A percentile compares a stretch with the other conserved stretches of the same genome.
These are phyloP conservation scores for Macropis europaea DNA, from an alignment of 2,888 invertebrate species.

Conservation along the genomic window DNA sequence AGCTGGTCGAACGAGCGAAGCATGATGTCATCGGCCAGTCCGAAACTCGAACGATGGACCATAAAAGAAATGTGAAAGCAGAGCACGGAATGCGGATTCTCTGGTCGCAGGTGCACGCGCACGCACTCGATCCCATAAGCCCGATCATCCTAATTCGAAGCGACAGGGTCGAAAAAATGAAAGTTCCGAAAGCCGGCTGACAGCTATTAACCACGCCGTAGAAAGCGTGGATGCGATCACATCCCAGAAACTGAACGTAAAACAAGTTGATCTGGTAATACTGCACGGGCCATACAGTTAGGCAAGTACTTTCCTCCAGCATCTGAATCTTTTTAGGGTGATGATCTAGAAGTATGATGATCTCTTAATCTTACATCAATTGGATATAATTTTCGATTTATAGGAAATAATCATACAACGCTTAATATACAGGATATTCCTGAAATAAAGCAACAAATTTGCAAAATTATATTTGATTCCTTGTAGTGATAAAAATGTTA, in stretches of 20 bases:
- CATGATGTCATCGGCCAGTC: constrained; percentile 25
- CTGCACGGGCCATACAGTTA: no score
- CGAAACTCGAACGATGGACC: constrained; percentile 37
- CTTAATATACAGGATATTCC: no score
- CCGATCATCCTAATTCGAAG: constrained; percentile 37
- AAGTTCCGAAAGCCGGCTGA: constrained; percentile 25
- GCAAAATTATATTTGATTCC: no score
- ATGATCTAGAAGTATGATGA: no score
- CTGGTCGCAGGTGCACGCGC: background rate
- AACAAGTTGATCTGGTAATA: no score
- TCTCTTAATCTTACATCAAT: no score
- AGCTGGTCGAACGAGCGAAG: background rate
- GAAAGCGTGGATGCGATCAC: constrained; percentile 34
- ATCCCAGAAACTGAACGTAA: constrained; percentile 34
- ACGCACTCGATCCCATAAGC: background rate
- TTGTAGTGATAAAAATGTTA: no score
- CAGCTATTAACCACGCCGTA: constrained; percentile 18
- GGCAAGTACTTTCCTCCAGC: no score
- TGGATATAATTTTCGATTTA: no score
- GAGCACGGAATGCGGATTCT: constrained; percentile 60
- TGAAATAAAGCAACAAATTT: no score
- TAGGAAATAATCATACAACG: no score
- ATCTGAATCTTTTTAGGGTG: no score
- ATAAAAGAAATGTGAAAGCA: constrained; percentile 66
- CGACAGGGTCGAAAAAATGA: constrained; percentile 35